A percentile compares a stretch with the other conserved stretches of the same genome.
Evolutionary conservation across 2,888 invertebrate genomes (phyloP).

Genomic region (Deilephila elpenor): DNA sequence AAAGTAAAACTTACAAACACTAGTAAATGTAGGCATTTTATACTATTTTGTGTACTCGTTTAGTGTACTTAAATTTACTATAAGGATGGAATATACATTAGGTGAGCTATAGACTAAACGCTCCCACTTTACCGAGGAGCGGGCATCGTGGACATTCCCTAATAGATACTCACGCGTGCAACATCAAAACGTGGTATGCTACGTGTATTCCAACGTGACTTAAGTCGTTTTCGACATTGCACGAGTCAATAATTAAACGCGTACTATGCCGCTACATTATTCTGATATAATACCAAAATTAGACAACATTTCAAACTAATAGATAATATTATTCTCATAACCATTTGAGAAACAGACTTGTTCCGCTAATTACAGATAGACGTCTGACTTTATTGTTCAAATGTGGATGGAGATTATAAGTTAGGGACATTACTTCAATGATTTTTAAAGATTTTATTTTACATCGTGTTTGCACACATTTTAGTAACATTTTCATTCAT

Average conservation of each 20-base stretch:
- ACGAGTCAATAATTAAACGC: slow-evolving; percentile 54
- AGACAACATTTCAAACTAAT: slow-evolving; percentile 45
- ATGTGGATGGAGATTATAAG: slow-evolving; percentile 80
- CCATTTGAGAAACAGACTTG: slow-evolving; percentile 47
- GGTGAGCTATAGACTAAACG: slow-evolving; percentile 73
- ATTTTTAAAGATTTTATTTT: slow-evolving; percentile 55
- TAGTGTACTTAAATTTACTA: slow-evolving; percentile 78
- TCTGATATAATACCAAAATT: slow-evolving; percentile 58
- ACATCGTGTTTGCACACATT: slow-evolving; percentile 66
- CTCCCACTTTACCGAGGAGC: slow-evolving; percentile 53
- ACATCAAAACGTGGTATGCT: neutral
- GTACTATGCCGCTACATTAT: slow-evolving; percentile 66
- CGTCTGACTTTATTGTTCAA: slow-evolving; percentile 76
- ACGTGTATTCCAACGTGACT: neutral
- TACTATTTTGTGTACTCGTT: slow-evolving; percentile 75
- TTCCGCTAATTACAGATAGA: slow-evolving; percentile 59
- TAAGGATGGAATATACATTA: slow-evolving; percentile 84
- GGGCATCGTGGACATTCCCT: slow-evolving; percentile 64
- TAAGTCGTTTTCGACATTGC: neutral
- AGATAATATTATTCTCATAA: slow-evolving; percentile 35
- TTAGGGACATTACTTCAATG: slow-evolving; percentile 67
- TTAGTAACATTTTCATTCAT: slow-evolving; percentile 61
- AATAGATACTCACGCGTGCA: slow-evolving; percentile 38
- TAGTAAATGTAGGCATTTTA: slow-evolving; percentile 72
- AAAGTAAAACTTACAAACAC: slow-evolving; percentile 72